phyloP scores from a whole-genome alignment of 2,797 vertebrate genomes.

The Trichosurus vulpecula region DNA sequence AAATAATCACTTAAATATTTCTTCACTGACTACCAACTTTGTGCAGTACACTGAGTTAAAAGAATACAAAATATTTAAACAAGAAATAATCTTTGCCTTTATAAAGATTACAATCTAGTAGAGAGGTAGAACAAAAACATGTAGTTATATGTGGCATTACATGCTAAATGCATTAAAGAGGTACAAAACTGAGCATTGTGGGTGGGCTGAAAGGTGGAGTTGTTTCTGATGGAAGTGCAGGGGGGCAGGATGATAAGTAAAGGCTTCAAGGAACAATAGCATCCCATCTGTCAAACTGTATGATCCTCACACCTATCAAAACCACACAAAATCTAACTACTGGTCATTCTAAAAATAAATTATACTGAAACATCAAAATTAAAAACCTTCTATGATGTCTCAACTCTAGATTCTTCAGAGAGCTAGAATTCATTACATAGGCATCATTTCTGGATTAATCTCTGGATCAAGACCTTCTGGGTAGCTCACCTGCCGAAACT shows the following conservation, averaged over 20 bases:
- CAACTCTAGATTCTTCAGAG: conserved; percentile 39
- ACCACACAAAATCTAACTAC: background rate
- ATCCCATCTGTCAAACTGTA: background rate
- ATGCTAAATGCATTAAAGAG: background rate
- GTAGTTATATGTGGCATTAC: background rate
- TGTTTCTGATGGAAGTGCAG: too few relatives aligned
- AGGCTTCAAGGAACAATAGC: background rate
- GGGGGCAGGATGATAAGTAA: background rate
- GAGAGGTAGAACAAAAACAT: background rate
- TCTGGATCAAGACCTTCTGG: conserved; percentile 13
- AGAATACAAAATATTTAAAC: background rate
- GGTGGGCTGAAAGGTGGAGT: too few relatives aligned
- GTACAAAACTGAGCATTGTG: background rate
- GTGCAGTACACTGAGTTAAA: background rate
- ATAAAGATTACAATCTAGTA: background rate
- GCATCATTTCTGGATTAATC: conserved; percentile 32
- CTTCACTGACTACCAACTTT: background rate
- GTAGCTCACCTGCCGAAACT: conserved; percentile 94
- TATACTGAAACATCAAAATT: background rate
- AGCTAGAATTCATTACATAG: conserved; percentile 38
- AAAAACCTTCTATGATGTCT: conserved; percentile 23
- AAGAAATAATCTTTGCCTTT: background rate
- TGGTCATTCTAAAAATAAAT: conserved; percentile 24
- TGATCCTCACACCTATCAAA: conserved; percentile 4
- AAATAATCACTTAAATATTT: background rate